These are phyloP conservation scores for Chrysolina oricalcia DNA, from an alignment of 2,888 invertebrate genomes.

Conservation along the genomic window DNA sequence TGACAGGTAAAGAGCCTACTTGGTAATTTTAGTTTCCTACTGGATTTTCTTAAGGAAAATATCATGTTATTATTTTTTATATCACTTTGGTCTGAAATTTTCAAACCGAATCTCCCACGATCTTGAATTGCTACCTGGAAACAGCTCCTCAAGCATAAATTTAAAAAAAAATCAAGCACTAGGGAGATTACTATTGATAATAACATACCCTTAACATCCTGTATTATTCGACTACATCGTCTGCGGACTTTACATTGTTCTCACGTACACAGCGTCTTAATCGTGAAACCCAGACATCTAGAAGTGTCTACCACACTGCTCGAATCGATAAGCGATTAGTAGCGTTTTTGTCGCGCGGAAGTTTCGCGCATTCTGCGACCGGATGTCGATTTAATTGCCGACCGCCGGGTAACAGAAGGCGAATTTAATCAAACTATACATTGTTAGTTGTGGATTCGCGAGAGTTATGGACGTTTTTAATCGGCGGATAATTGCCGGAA, in stretches of 20 bases:
- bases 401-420: constrained; percentile 55
- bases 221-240: too few species aligned
- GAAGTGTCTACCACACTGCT: constrained; percentile 36
- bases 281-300: constrained; percentile 26
- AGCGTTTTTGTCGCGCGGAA: constrained; percentile 54
- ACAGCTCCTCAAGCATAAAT: too few species aligned
- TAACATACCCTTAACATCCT: too few species aligned
- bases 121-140: too few species aligned
- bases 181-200: too few species aligned
- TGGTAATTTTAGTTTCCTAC: too few species aligned
- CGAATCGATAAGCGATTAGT: constrained; percentile 55
- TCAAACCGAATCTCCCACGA: too few species aligned
- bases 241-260: not conserved
- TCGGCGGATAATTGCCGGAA: constrained; percentile 37
- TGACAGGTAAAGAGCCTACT: too few species aligned
- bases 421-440: constrained; percentile 60
- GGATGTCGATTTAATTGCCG: constrained; percentile 59
- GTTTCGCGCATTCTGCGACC: constrained; percentile 42
- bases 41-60: too few species aligned
- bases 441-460: constrained; percentile 48
- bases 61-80: too few species aligned
- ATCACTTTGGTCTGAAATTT: too few species aligned
- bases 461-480: constrained; percentile 43
- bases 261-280: constrained; percentile 35
- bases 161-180: too few species aligned